Base-by-base conservation (phyloP, 2,888 invertebrate genomes). In the Pterostichus niger region DNA sequence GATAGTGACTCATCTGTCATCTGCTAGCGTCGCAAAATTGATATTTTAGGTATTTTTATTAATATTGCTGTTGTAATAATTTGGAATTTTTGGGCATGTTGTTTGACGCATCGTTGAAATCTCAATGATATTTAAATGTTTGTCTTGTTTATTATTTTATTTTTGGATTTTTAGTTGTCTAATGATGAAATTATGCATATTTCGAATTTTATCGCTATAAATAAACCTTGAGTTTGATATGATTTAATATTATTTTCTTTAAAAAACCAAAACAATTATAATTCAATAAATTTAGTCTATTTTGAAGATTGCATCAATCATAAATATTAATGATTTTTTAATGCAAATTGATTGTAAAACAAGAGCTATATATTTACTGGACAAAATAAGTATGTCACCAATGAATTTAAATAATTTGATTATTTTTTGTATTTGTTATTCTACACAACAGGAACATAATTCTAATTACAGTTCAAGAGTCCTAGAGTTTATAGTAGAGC, bases 1-100 rank as follows among this genome's bases (percentile, higher is more conserved):
- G n/a, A 15, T 24, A n/a, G 44, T 56, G 54, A 76, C 24, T 54
- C 49, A 75, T 52, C 52, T 31, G 56, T 76, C 76, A 76, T 13
- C 52, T 75, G 75, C 33, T 54, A 33, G 31, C 40, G 15, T 71
- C 44, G 11, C 17, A 7, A 35, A 46, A 13, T 71, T n/a, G 31
- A 71, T 71, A 71, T 40, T 40, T 56, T 17, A 5, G 56, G 15
- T 6, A 56, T 56, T 24, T 56, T 6, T 56, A 56, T 56, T 56
- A 10, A 17, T 56, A 5, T n/a, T 52, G 52, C n/a, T 13, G 13
- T 52, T 52, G n/a, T 10, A 52, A n/a, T n/a, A 17, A 4, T 1
- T 56, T 56, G 17, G 17, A 56, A 56, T 56, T 11, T 61, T 61
- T 2, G 7, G 33, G 33, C 44, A 44, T 75, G 75, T 75, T 2